phyloP scores from a whole-genome alignment of 2,797 vertebrate genomes.

The Macropodus opercularis region DNA sequence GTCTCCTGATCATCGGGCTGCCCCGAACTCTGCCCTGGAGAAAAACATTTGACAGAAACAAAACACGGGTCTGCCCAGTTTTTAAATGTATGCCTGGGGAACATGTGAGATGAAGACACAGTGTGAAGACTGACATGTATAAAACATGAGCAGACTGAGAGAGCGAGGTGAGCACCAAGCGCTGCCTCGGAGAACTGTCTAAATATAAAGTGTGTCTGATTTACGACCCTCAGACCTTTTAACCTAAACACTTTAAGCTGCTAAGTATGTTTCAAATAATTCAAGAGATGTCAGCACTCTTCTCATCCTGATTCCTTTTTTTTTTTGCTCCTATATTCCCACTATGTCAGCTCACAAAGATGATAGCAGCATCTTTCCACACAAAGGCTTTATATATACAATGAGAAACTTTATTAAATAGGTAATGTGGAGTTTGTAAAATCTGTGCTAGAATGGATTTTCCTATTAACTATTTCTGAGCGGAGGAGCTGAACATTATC shows the following conservation, averaged over 20 bases:
- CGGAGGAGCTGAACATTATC: conserved; percentile 38
- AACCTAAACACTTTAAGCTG: conserved; percentile 40
- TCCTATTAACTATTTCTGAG: conserved; percentile 36
- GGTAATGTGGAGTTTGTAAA: conserved; percentile 11
- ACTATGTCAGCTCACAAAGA: conserved; percentile 2
- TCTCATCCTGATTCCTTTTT: conserved; percentile 1
- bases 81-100: conserved; percentile 54
- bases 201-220: conserved; percentile 61
- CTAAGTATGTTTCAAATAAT: conserved; percentile 35
- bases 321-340: not conserved
- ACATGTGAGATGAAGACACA: conserved; percentile 63
- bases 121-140: conserved; percentile 68
- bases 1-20: conserved; percentile 50
- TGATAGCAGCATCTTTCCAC: not conserved
- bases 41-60: conserved; percentile 68
- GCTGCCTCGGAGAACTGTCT: conserved; percentile 44
- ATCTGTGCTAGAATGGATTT: conserved; percentile 32
- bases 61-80: conserved; percentile 60
- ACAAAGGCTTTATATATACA: conserved; percentile 5
- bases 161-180: conserved; percentile 59
- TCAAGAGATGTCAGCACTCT: conserved; percentile 7
- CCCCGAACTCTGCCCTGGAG: conserved; percentile 52
- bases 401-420: not conserved
- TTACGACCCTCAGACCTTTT: conserved; percentile 63
- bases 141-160: conserved; percentile 68